A percentile compares a stretch with the other conserved stretches of the same genome.
Conservation (phyloP, 2,113 vertebrate genomes). For the Prietella phreatophila region DNA sequence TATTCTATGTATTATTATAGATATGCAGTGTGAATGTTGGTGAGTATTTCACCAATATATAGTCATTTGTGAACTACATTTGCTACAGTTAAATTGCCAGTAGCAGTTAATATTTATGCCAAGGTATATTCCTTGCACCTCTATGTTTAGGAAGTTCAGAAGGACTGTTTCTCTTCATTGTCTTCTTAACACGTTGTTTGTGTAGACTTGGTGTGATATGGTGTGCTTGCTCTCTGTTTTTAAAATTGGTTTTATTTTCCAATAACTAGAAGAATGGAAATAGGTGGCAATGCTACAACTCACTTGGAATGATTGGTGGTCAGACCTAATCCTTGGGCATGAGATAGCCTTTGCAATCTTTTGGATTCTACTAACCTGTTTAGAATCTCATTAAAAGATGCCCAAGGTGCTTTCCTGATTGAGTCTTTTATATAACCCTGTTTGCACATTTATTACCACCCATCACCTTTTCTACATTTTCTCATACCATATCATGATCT, state of each 20-base stretch:
- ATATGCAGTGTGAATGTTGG: background rate
- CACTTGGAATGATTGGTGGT: conserved; percentile 14
- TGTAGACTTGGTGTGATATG: background rate
- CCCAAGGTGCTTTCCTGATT: conserved; percentile 5
- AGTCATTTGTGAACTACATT: background rate
- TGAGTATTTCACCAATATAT: background rate
- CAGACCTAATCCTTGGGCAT: background rate
- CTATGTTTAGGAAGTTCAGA: background rate
- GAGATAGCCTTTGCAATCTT: background rate
- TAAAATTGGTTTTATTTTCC: background rate
- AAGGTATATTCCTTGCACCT: background rate
- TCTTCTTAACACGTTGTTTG: background rate
- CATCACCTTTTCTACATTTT: background rate
- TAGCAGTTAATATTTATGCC: background rate
- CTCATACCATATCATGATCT: conserved; percentile 5
- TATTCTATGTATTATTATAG: background rate
- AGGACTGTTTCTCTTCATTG: background rate
- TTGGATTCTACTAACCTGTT: background rate
- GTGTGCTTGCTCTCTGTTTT: background rate
- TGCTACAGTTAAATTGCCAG: background rate
- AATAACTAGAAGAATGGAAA: background rate
- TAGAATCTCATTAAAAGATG: conserved; percentile 14
- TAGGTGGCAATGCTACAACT: background rate
- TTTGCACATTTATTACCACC: background rate
- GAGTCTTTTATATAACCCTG: conserved; percentile 1